These are phyloP conservation scores for Riparia riparia DNA, from an alignment of 2,113 vertebrate genomes.

Conservation along the genomic window DNA sequence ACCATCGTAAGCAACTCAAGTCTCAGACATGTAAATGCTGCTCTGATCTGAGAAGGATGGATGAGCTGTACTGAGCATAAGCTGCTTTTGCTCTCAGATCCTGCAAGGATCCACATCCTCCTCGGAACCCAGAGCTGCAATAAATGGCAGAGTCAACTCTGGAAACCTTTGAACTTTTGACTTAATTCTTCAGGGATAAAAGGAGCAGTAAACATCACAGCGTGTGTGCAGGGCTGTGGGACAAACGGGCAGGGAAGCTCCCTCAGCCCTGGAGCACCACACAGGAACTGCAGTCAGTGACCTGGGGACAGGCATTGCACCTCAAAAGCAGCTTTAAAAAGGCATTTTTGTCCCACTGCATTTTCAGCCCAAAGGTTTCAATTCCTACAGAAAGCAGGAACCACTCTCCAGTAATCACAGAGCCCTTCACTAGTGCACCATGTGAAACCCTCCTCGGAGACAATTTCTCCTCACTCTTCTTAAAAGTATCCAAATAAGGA, in stretches of 20 bases:
- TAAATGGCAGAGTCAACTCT: neutral
- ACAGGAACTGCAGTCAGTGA: neutral
- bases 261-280: neutral
- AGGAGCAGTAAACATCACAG: neutral
- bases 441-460: neutral
- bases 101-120: neutral
- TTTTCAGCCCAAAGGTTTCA: neutral
- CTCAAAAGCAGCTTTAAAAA: neutral
- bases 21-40: conserved; percentile 58
- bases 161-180: neutral
- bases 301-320: neutral
- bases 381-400: neutral
- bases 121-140: neutral
- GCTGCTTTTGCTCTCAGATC: conserved; percentile 26
- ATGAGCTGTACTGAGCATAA: conserved; percentile 46
- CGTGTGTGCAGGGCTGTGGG: neutral
- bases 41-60: conserved; percentile 24
- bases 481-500: neutral
- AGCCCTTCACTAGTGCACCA: neutral
- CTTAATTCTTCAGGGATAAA: neutral
- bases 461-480: neutral
- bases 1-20: neutral
- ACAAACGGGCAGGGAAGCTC: rapidly evolving
- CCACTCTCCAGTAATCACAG: neutral
- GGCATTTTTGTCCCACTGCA: neutral